Evolutionary conservation across 2,888 invertebrate species (phyloP).

Genomic region (Eupithecia subumbrata): DNA sequence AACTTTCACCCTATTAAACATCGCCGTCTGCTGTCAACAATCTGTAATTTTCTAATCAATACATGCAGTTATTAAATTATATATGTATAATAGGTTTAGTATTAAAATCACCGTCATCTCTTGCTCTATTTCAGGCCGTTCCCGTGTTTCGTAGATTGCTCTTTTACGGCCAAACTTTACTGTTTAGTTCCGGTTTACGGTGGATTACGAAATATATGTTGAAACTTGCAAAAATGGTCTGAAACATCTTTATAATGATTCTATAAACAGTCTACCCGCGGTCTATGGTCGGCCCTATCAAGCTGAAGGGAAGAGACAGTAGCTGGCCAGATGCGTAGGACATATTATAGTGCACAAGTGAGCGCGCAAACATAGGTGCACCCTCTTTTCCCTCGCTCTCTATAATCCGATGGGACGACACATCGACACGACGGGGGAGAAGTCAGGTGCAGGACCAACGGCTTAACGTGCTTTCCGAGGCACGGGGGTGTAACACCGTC

Average conservation of each 20-base stretch:
- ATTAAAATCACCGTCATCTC: background rate
- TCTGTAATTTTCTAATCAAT: background rate
- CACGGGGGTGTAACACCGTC: too few species aligned
- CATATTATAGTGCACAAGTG: too few species aligned
- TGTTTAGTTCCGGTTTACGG: conserved; percentile 26
- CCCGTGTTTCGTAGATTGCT: conserved; percentile 30
- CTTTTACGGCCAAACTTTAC: conserved; percentile 30
- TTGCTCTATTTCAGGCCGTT: conserved; percentile 15
- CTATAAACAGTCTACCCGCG: background rate
- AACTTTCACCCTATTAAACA: background rate
- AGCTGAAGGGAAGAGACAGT: background rate
- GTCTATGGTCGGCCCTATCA: background rate
- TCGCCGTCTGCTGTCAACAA: background rate
- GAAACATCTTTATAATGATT: background rate
- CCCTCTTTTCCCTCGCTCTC: too few species aligned
- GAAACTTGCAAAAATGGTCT: conserved; percentile 4
- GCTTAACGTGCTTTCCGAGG: too few species aligned
- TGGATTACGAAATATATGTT: conserved; percentile 18
- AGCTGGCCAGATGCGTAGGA: too few species aligned
- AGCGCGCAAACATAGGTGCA: too few species aligned
- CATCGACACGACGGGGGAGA: too few species aligned
- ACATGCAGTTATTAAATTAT: background rate
- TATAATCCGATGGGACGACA: too few species aligned
- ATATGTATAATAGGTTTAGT: background rate
- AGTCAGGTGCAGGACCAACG: too few species aligned